phyloP scores from a whole-genome alignment of 2,888 invertebrate genomes.

The Cynaeus angustus region DNA sequence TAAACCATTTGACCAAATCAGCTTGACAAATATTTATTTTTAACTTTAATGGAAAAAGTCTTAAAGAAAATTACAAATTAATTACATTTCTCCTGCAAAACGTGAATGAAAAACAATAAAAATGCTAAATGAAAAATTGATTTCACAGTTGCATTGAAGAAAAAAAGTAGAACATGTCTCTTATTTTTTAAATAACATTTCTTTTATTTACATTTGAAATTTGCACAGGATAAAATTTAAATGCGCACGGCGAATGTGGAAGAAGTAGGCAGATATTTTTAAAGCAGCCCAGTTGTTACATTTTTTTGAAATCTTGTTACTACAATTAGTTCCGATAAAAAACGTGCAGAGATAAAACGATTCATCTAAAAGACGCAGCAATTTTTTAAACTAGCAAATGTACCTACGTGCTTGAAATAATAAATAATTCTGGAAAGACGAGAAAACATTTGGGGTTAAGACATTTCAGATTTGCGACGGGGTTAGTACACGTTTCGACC shows the following conservation, averaged over 20 bases:
- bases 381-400: not conserved
- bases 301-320: too few relatives aligned
- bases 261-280: not conserved
- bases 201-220: too few relatives aligned
- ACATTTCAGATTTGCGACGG: constrained; percentile 8
- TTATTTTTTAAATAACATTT: too few relatives aligned
- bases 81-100: constrained; percentile 3
- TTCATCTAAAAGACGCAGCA: not conserved
- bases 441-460: constrained; percentile 5
- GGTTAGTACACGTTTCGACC: constrained; percentile 30
- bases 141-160: too few relatives aligned
- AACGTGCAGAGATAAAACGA: not conserved
- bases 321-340: constrained; percentile 8
- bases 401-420: constrained; percentile 11
- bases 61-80: constrained; percentile 28
- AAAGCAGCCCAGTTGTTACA: too few relatives aligned
- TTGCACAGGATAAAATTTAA: too few relatives aligned
- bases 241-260: not conserved
- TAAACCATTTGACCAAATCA: not conserved
- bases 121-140: too few relatives aligned
- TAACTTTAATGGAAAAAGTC: constrained; percentile 9
- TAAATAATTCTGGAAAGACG: not conserved
- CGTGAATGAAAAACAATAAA: too few relatives aligned
- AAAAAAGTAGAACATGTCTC: too few relatives aligned
- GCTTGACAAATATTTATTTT: constrained; percentile 21